Evolutionary conservation across 2,797 vertebrate species (phyloP).

Genomic region (Pseudochirops corinnae): DNA sequence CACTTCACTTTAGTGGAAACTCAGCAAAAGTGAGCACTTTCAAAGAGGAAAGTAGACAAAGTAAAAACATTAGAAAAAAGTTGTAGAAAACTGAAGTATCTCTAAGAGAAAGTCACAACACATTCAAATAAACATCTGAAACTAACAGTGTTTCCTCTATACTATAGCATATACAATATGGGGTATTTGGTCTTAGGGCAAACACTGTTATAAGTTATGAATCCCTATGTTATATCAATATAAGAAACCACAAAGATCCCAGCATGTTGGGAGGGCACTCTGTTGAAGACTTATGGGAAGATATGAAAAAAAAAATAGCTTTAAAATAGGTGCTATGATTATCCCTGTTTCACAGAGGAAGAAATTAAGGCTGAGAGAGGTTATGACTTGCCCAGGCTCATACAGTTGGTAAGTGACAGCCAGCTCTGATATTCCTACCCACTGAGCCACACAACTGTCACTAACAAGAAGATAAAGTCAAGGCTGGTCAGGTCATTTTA

Average conservation of each 20-base stretch:
- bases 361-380: background rate
- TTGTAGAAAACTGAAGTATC: slow-evolving; percentile 55
- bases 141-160: background rate
- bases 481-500: background rate
- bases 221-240: background rate
- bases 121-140: background rate
- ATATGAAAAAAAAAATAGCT: background rate
- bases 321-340: background rate
- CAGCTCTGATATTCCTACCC: background rate
- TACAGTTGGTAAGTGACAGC: background rate
- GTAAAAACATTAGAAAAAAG: slow-evolving; percentile 56
- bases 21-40: background rate
- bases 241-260: background rate
- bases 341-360: background rate
- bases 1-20: background rate
- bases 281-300: background rate
- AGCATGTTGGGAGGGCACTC: background rate
- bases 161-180: background rate
- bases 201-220: background rate
- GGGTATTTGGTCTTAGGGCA: background rate
- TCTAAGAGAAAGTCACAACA: background rate
- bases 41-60: background rate
- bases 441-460: background rate
- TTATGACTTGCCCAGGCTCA: background rate
- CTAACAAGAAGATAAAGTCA: background rate